Base-by-base conservation (phyloP, 1,140 invertebrate species). In the Drosophila albomicans region DNA sequence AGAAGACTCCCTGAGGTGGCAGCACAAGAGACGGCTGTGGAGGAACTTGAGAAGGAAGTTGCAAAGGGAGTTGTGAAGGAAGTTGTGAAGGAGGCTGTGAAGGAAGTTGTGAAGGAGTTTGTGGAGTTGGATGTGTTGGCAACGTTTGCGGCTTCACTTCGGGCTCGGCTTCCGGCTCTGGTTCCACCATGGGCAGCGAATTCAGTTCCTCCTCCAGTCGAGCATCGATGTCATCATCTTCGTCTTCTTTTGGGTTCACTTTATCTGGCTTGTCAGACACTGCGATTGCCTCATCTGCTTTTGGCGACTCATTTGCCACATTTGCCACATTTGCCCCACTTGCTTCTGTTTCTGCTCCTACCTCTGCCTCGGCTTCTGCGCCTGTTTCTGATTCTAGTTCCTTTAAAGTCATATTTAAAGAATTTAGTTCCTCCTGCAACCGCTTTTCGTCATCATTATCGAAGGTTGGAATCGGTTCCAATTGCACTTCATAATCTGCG, bases 151-250 rank as follows among this genome's bases (percentile, higher is more conserved):
- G 20, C 2, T 59, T 16, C 3, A 38, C 59, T 3, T 15, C 11
- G 1, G 41, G 32, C 7, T 51, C n/a, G 1, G 52, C 28, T 3
- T 56, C 15, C 20, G 62, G 32, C 1, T 76, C 74, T 4, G 63
- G 67, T n/a, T 80, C 61, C 1, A 84, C 48, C 52, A 78, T 48
- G 1, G 81, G 81, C 16, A 84, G 16, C 0, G 77, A 73, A 10
- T 85, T 52, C 0, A 84, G 78, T 41, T 85, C 78, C 10, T 66
- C 73, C 43, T 80, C 65, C 15, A 84, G 48, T 0, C 81, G 56
- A 1, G 81, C 81, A 56, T 84, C 81, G 1, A 84, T 85, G 3
- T 59, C 45, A 1, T 63, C 70, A 16, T 70, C 81, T 0, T 20
- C 15, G 4, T 72, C 67, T 20, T 11, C 28, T 0, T n/a, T 5